Base-by-base conservation (phyloP, 2,888 invertebrate genomes). In the Cephus pulcher region DNA sequence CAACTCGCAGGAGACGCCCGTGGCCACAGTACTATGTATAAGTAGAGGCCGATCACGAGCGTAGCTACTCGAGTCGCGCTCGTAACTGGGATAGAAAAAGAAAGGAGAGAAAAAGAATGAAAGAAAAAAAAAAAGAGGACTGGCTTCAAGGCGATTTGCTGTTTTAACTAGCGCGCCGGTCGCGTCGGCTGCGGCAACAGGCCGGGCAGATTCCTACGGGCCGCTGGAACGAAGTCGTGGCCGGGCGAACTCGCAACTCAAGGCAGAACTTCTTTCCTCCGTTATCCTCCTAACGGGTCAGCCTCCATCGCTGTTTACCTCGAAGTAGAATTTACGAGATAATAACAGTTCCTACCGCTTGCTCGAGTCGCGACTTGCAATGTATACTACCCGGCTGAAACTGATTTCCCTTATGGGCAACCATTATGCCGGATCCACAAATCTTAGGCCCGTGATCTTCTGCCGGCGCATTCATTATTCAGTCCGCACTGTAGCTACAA, bases 131-230 rank as follows among this genome's bases (percentile, higher is more conserved):
- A 71, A 71, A 33, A 71, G 12, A 71, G 32, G 34, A 71, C 71
- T 71, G 33, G 75, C 76, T 79, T 79, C 76, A 74, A 79, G 79
- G 76, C 79, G 75, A 75, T 77, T 76, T 70, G 79, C 79, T 79
- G 76, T 79, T 76, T 76, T 77, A 79, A 77, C 76, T 74, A 77
- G 74, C 74, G 70, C 70, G 35, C 56, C 73, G 78, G 30, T 33
- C 33, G 71, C 71, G 40, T 40, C 40, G 40, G 6, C 40, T 23
- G 23, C 40, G 56, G 56, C 71, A 33, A 32, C 71, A 32, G 71
- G 32, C 71, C 32, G 71, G 30, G 23, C 33, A 34, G 71, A 71
- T 71, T 71, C 71, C 71, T 71, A 71, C 56, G 56, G 56, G 56
- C 56, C 23, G 56, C 56, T 56, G 23, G 56, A 56, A 56, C 56